phyloP scores from a whole-genome alignment of 2,888 invertebrate species.

The Hydropsyche betteni region DNA sequence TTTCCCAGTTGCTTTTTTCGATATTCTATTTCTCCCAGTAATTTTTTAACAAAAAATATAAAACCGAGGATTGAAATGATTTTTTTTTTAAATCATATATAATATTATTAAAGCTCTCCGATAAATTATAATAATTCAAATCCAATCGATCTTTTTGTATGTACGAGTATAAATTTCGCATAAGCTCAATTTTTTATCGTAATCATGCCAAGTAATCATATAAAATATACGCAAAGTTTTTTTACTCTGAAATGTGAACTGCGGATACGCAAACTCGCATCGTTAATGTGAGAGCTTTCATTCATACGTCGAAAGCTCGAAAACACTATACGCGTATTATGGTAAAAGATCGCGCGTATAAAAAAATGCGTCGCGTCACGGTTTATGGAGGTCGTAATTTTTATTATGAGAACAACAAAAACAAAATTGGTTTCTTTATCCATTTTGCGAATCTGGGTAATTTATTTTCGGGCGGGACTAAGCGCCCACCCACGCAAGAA shows the following conservation, averaged over 20 bases:
- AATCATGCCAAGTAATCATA: no score
- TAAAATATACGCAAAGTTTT: no score
- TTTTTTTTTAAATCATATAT: neutral
- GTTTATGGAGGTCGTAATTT: constrained; percentile 41
- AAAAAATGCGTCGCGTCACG: constrained; percentile 33
- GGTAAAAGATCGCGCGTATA: neutral
- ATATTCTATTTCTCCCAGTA: neutral
- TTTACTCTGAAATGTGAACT: no score
- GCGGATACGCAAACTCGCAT: no score
- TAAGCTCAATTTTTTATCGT: no score
- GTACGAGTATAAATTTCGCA: no score
- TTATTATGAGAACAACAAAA: constrained; percentile 42
- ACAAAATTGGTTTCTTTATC: constrained; percentile 45
- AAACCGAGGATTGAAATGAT: neutral
- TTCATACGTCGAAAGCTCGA: no score
- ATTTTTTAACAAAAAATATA: neutral
- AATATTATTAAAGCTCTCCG: no score
- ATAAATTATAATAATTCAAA: no score
- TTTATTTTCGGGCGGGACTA: constrained; percentile 34
- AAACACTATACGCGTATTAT: neutral
- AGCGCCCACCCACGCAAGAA: constrained; percentile 12
- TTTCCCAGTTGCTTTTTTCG: neutral
- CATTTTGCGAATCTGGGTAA: constrained; percentile 44
- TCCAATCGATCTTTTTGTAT: no score
- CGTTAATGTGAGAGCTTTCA: no score